Evolutionary conservation across 2,888 invertebrate species (phyloP).

Genomic region (Ernsta delagoae): DNA sequence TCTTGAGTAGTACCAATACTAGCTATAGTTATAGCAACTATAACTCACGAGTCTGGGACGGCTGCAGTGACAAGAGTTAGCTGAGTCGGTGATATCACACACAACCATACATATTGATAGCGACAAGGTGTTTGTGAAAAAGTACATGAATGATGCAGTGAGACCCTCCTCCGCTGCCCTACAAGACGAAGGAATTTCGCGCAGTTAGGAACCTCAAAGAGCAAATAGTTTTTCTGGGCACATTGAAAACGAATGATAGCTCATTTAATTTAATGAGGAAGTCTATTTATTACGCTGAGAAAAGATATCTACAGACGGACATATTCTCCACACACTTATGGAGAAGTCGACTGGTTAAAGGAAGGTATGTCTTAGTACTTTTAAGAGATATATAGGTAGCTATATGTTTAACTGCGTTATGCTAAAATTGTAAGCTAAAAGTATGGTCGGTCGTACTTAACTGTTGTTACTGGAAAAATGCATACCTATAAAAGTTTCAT

Average conservation of each 20-base stretch:
- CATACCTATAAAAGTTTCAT: background rate
- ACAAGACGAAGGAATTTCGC: slow-evolving; percentile 78
- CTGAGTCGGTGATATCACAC: slow-evolving; percentile 68
- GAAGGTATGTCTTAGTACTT: too few species aligned
- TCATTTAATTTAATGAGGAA: slow-evolving; percentile 77
- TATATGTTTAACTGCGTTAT: too few species aligned
- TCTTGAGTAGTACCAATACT: too few species aligned
- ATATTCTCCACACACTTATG: too few species aligned
- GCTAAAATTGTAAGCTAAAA: too few species aligned
- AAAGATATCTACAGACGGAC: background rate
- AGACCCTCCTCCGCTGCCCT: slow-evolving; percentile 70
- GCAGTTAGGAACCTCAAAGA: slow-evolving; percentile 71
- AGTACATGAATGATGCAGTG: slow-evolving; percentile 82
- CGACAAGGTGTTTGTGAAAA: slow-evolving; percentile 79
- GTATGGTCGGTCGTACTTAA: too few species aligned
- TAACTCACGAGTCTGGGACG: background rate
- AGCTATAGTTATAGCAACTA: background rate
- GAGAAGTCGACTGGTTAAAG: too few species aligned
- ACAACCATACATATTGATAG: slow-evolving; percentile 77
- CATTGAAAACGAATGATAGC: slow-evolving; percentile 74
- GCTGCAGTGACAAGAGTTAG: slow-evolving; percentile 13
- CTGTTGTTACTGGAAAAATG: too few species aligned
- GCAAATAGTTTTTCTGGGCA: slow-evolving; percentile 65
- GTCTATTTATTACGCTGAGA: slow-evolving; percentile 46
- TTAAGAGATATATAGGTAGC: too few species aligned